These are phyloP conservation scores for Octopus bimaculoides DNA, from an alignment of 1,140 invertebrate species.

Conservation along the genomic window DNA sequence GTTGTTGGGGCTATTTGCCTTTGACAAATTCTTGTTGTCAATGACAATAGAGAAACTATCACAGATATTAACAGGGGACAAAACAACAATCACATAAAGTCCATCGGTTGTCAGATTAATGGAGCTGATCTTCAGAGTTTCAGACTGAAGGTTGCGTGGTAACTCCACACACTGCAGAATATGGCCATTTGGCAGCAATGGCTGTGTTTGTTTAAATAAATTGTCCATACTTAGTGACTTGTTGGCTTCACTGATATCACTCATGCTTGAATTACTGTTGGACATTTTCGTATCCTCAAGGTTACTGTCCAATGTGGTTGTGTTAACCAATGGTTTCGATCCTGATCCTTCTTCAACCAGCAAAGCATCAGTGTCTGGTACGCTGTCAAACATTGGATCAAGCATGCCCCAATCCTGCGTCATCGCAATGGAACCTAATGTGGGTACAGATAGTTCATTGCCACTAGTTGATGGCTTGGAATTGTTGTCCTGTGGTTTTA, in stretches of 20 bases:
- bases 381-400: constrained; percentile 38
- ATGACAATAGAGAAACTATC: constrained; percentile 10
- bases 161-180: constrained; percentile 51
- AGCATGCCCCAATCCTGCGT: constrained; percentile 30
- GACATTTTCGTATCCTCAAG: constrained; percentile 1
- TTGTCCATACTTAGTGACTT: constrained; percentile 3
- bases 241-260: neutral
- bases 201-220: neutral
- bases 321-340: constrained; percentile 20
- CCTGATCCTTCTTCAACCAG: constrained; percentile 44
- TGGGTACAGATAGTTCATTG: constrained; percentile 23
- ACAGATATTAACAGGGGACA: constrained; percentile 28
- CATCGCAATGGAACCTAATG: constrained; percentile 30
- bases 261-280: constrained; percentile 4
- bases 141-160: constrained; percentile 36
- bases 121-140: constrained; percentile 35
- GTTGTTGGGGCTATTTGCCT: neutral
- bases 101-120: constrained; percentile 47
- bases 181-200: constrained; percentile 25
- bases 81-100: constrained; percentile 45
- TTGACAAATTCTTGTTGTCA: neutral
- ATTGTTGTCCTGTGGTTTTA: constrained; percentile 2
- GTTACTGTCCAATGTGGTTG: neutral
- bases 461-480: constrained; percentile 15
- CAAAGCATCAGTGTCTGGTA: constrained; percentile 46